Conservation (phyloP, 2,113 vertebrate species). For the Eubucco bourcierii region DNA sequence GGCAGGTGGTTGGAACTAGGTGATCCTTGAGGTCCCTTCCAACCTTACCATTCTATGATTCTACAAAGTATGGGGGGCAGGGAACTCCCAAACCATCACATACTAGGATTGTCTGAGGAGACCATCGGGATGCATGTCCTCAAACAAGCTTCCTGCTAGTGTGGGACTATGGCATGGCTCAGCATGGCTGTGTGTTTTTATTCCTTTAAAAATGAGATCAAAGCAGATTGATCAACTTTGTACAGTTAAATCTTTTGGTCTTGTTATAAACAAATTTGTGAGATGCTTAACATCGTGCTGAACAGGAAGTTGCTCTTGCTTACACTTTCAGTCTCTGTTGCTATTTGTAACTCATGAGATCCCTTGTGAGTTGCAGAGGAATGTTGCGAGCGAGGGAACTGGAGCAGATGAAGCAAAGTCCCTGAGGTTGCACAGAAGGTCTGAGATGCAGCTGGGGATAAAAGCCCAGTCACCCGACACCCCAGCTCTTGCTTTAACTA, state of each 20-base stretch:
- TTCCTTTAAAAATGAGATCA: background rate
- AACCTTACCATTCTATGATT: too few relatives aligned
- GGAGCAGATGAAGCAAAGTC: background rate
- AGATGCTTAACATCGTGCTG: background rate
- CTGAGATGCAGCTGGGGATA: conserved; percentile 19
- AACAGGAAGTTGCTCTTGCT: background rate
- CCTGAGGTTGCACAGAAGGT: background rate
- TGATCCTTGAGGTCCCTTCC: too few relatives aligned
- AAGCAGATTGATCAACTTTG: background rate
- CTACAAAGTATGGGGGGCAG: too few relatives aligned
- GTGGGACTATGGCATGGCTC: background rate
- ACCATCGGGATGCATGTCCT: background rate
- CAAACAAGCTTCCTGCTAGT: fast-evolving
- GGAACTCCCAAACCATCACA: too few relatives aligned
- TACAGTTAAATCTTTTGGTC: background rate
- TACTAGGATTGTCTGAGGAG: background rate
- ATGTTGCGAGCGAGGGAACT: background rate
- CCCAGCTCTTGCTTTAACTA: background rate
- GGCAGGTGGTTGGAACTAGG: too few relatives aligned
- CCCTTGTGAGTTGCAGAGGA: conserved; percentile 18
- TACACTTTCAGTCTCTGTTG: background rate
- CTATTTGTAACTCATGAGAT: background rate
- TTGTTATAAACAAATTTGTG: background rate
- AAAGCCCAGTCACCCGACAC: background rate
- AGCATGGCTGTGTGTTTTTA: background rate